These are phyloP conservation scores for Sparus aurata DNA, from an alignment of 2,797 vertebrate species.

Conservation along the genomic window DNA sequence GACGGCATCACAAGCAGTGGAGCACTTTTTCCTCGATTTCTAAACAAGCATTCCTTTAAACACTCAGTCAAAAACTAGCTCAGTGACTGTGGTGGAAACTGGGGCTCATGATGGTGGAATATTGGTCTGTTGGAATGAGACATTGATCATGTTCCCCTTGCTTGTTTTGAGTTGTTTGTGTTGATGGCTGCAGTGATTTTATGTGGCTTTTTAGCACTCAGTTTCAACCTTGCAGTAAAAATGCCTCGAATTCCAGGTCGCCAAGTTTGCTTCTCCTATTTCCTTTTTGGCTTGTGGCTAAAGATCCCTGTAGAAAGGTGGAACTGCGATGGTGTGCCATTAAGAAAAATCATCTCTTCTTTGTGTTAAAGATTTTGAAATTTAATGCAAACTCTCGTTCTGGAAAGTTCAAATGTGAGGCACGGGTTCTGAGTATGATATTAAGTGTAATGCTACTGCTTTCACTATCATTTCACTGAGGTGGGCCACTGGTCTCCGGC, in stretches of 20 bases:
- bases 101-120: constrained; percentile 19
- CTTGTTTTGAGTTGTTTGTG: constrained; percentile 39
- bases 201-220: constrained; percentile 10
- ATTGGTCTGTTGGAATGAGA: constrained; percentile 26
- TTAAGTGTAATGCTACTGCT: neutral
- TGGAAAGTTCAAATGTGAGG: neutral
- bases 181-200: constrained; percentile 23
- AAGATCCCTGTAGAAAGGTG: neutral
- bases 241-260: constrained; percentile 2
- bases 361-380: constrained; percentile 2
- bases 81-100: constrained; percentile 26
- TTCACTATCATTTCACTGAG: neutral
- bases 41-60: constrained; percentile 13
- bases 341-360: neutral
- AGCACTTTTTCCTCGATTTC: constrained; percentile 16
- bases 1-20: neutral
- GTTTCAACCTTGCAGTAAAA: constrained; percentile 16
- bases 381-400: neutral
- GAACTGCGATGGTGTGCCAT: neutral
- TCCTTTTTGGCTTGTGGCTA: neutral
- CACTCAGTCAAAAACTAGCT: constrained; percentile 12
- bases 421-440: neutral
- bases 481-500: too few relatives aligned
- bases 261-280: neutral
- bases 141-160: constrained; percentile 23